These are phyloP conservation scores for Eciton burchellii DNA, from an alignment of 1,140 invertebrate genomes.

Conservation along the genomic window DNA sequence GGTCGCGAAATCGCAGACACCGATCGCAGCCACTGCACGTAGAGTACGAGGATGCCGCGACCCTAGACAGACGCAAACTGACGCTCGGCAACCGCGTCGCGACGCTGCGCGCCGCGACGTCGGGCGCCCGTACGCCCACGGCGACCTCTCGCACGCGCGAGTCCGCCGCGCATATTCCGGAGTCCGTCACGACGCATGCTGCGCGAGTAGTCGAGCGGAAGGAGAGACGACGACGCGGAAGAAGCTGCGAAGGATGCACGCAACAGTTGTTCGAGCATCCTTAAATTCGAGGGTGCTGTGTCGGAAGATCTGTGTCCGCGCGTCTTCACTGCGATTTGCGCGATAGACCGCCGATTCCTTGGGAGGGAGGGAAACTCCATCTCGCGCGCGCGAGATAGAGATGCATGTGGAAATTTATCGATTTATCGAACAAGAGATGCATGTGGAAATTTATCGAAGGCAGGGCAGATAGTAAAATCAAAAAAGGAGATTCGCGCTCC, in stretches of 20 bases:
- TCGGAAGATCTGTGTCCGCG: constrained; percentile 25
- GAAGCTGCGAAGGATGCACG: constrained; percentile 60
- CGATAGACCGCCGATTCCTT: constrained; percentile 16
- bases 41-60: constrained; percentile 73
- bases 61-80: constrained; percentile 82
- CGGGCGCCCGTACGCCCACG: constrained; percentile 58
- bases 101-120: constrained; percentile 76
- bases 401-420: no score
- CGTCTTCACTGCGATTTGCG: constrained; percentile 27
- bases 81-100: constrained; percentile 68
- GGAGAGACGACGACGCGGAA: constrained; percentile 55
- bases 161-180: constrained; percentile 51
- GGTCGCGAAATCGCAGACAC: constrained; percentile 24
- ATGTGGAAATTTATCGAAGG: no score
- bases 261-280: constrained; percentile 62
- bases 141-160: constrained; percentile 55
- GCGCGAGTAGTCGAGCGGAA: constrained; percentile 52
- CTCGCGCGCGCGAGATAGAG: not conserved
- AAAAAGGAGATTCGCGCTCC: no score
- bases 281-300: constrained; percentile 59
- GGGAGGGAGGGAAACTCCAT: not conserved
- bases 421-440: no score
- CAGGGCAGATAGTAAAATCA: no score
- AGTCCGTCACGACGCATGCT: constrained; percentile 47
- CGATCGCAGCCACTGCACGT: constrained; percentile 40